These are phyloP conservation scores for Fulica atra DNA, from an alignment of 2,113 vertebrate genomes.

Conservation along the genomic window DNA sequence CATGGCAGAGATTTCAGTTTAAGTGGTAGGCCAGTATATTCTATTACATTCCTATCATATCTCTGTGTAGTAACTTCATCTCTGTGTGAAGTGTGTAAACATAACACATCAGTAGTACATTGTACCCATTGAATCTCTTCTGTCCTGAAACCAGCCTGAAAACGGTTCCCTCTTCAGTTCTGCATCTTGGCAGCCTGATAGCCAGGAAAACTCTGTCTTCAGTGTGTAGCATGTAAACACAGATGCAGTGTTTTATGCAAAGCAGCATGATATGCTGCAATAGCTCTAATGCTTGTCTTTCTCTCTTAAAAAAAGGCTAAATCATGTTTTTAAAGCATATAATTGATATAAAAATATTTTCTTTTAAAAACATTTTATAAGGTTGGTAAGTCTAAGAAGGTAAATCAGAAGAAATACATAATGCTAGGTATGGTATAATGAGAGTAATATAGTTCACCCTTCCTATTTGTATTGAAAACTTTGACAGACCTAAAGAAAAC, in stretches of 20 bases:
- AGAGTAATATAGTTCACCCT: not conserved
- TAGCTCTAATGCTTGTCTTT: not conserved
- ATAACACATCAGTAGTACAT: not conserved
- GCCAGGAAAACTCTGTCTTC: not conserved
- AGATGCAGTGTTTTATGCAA: not conserved
- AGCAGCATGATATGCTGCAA: not conserved
- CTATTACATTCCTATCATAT: not conserved
- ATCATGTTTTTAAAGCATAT: not conserved
- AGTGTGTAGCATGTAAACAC: rapidly evolving
- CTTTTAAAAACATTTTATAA: not conserved
- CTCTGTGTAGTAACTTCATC: not conserved
- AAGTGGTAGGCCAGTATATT: not conserved
- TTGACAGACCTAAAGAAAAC: not conserved
- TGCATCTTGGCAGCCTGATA: not conserved
- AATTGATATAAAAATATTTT: not conserved
- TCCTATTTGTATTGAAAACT: not conserved
- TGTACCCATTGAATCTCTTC: not conserved
- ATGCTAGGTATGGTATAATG: not conserved
- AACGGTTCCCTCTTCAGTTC: not conserved
- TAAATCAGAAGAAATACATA: not conserved
- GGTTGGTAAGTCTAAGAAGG: not conserved
- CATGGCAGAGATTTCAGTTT: not conserved
- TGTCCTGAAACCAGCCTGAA: not conserved
- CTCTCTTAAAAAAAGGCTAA: not conserved
- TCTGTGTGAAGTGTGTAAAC: not conserved